Evolutionary conservation across 2,797 vertebrate species (phyloP).

Genomic region (Gorsachius magnificus): DNA sequence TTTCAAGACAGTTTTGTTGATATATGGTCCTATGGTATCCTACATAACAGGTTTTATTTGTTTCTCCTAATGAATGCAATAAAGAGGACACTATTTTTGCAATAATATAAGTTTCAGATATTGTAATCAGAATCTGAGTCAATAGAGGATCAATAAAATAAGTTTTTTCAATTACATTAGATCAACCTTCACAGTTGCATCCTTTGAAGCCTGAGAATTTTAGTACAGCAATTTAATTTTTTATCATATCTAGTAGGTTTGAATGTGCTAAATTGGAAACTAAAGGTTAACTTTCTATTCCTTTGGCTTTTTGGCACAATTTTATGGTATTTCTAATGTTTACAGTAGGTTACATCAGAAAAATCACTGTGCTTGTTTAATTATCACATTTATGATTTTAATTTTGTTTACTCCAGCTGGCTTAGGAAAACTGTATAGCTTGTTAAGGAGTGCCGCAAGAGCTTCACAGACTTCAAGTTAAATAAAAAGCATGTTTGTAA

Average conservation of each 20-base stretch:
- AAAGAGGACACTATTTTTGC: neutral
- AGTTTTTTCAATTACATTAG: neutral
- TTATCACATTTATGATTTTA: neutral
- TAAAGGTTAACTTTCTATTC: neutral
- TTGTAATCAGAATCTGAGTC: neutral
- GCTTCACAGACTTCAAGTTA: neutral
- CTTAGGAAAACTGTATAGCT: neutral
- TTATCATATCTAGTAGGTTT: neutral
- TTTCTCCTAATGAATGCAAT: neutral
- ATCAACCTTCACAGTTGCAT: neutral
- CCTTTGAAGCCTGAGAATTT: neutral
- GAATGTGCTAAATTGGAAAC: neutral
- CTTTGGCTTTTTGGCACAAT: neutral
- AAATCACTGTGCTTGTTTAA: neutral
- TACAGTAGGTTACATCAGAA: neutral
- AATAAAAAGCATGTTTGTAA: neutral
- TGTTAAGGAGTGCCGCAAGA: neutral
- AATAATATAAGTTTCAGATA: neutral
- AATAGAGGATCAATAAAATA: neutral
- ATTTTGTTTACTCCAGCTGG: neutral
- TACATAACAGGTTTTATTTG: neutral
- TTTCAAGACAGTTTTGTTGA: neutral
- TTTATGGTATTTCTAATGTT: neutral
- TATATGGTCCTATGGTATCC: neutral
- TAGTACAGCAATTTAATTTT: neutral